phyloP scores from a whole-genome alignment of 2,113 vertebrate species.

The Albula goreensis region DNA sequence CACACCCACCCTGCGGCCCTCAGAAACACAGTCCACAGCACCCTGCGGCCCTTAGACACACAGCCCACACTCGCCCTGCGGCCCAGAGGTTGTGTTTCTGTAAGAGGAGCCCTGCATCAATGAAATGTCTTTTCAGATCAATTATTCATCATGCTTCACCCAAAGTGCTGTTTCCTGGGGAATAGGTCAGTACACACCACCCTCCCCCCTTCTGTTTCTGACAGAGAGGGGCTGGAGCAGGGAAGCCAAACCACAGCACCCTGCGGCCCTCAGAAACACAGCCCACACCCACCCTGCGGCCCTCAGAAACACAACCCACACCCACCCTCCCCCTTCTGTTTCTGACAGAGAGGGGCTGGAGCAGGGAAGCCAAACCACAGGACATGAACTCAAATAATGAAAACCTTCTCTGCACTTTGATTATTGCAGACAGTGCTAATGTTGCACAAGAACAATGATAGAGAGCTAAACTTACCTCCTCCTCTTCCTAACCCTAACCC shows the following conservation, averaged over 20 bases:
- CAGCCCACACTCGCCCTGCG: not conserved
- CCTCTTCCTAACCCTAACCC: not conserved
- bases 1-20: no score
- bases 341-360: not conserved
- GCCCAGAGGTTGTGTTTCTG: slow-evolving; percentile 24
- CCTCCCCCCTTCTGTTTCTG: not conserved
- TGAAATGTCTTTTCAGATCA: slow-evolving; percentile 17
- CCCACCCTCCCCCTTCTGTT: not conserved
- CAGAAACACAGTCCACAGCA: no score
- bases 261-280: no score
- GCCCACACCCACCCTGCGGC: no score
- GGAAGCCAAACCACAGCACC: not conserved
- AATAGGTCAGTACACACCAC: not conserved
- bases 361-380: not conserved
- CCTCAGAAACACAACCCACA: no score
- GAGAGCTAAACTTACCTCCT: not conserved
- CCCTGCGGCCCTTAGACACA: not conserved
- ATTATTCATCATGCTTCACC: slow-evolving; percentile 19
- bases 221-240: no score
- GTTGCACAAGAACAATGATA: not conserved
- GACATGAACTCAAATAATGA: not conserved
- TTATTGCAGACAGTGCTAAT: not conserved
- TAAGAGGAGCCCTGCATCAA: slow-evolving; percentile 23
- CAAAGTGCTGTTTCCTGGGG: not conserved
- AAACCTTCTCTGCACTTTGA: not conserved